Evolutionary conservation across 2,113 vertebrate genomes (phyloP), one percentile per base, ranked within the genome.

Genomic region (Pygoscelis antarcticus): DNA sequence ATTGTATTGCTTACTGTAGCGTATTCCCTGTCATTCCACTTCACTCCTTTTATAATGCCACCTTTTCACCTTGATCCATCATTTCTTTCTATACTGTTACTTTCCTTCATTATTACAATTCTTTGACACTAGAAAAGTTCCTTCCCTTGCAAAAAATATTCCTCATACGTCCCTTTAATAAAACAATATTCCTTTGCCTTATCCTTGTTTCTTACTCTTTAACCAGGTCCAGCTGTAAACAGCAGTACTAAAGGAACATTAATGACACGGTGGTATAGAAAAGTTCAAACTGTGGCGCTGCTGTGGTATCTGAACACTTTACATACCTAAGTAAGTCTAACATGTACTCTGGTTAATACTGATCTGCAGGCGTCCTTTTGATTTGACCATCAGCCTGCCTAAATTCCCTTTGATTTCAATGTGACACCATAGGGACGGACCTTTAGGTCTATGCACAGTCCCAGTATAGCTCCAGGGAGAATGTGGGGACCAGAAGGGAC

Each of bases 351-450:
- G 15, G 46, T 70, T 74, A 87, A 81, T n/a, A 66, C 0, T 36
- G 64, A 75, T 60, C 60, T 4, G 6, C 55, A 66, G 30, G 16
- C 0, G 4, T 42, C 38, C 32, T 76, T 30, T 81, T 70, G 18
- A 66, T 75, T 74, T 55, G 57, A 57, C 57, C 29, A 40, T 34
- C 57, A 72, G 42, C 13, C 49, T 61, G 57, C 20, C 1, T 3
- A 83, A 79, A 86, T 83, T 84, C 66, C 27, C 30, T 88, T 61
- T 76, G 57, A 42, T 76, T 85, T 68, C 49, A 40, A 5, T 20
- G 36, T 21, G 21, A 72, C 47, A 42, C 4, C 16, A 13, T 23
- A 71, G 7, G 13, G 57, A 75, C 0, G 0, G 55, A 55, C 22
- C 17, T 87, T 81, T 40, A 74, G 20, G 68, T 83, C 72, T 52